These are phyloP conservation scores for Cheilosia scutellata DNA, from an alignment of 2,888 invertebrate species.

Conservation along the genomic window DNA sequence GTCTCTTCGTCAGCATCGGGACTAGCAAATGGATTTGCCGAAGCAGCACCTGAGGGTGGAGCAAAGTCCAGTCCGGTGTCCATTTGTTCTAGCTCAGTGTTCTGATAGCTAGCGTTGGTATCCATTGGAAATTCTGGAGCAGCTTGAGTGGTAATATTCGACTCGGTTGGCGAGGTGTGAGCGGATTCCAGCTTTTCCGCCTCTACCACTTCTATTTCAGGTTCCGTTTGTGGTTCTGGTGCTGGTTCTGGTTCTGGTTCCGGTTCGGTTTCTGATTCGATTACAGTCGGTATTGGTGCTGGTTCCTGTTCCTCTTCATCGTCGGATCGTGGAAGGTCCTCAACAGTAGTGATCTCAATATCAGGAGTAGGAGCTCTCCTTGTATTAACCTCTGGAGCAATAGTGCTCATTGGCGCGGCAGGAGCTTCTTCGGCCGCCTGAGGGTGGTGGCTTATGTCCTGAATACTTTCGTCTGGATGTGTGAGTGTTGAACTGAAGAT, in stretches of 20 bases:
- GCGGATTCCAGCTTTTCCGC: slow-evolving; percentile 77
- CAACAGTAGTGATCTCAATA: slow-evolving; percentile 84
- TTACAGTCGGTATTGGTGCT: slow-evolving; percentile 50
- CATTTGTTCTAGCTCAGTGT: slow-evolving; percentile 81
- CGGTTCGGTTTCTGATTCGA: slow-evolving; percentile 56
- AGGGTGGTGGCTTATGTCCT: slow-evolving; percentile 82
- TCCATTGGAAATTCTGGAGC: slow-evolving; percentile 78
- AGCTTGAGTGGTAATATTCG: slow-evolving; percentile 79
- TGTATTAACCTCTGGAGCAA: slow-evolving; percentile 79
- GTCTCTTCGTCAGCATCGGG: slow-evolving; percentile 83
- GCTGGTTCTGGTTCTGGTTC: slow-evolving; percentile 46
- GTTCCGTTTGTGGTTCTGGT: slow-evolving; percentile 24
- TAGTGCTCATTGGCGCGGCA: slow-evolving; percentile 77
- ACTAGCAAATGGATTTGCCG: slow-evolving; percentile 85
- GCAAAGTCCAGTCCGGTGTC: slow-evolving; percentile 82
- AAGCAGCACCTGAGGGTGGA: slow-evolving; percentile 81
- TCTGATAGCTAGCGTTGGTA: slow-evolving; percentile 77
- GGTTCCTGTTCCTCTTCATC: slow-evolving; percentile 82
- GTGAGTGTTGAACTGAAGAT: slow-evolving; percentile 82
- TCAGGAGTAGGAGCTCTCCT: slow-evolving; percentile 83
- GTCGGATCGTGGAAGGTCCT: slow-evolving; percentile 83
- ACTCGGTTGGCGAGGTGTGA: slow-evolving; percentile 81
- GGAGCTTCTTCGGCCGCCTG: slow-evolving; percentile 80
- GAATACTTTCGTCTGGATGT: slow-evolving; percentile 82
- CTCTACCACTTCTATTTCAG: slow-evolving; percentile 23